Conservation (phyloP, 2,797 vertebrate genomes). For the Gobionotothen gibberifrons region DNA sequence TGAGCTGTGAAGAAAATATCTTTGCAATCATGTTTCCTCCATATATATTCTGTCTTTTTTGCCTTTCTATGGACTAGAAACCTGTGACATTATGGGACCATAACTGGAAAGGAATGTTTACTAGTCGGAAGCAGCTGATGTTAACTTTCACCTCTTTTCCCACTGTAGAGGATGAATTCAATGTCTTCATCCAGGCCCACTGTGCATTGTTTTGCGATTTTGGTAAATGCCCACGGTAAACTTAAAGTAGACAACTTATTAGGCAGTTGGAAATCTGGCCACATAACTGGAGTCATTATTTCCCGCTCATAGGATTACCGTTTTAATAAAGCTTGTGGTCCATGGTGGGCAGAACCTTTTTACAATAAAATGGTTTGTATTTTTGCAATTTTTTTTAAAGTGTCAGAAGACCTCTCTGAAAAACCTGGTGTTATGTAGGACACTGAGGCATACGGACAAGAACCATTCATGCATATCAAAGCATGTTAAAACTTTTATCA, state of each 20-base stretch:
- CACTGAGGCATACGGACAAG: constrained; percentile 56
- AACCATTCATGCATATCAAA: constrained; percentile 75
- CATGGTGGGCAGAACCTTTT: constrained; percentile 28
- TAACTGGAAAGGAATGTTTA: constrained; percentile 37
- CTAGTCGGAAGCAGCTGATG: constrained; percentile 19
- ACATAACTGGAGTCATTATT: constrained; percentile 52
- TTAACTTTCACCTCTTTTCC: constrained; percentile 10
- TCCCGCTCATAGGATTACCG: constrained; percentile 41
- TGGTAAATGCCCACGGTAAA: constrained; percentile 16
- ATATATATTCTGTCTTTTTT: constrained; percentile 17
- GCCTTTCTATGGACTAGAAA: background rate
- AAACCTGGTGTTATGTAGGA: constrained; percentile 26
- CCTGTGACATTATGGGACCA: constrained; percentile 17
- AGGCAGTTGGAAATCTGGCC: constrained; percentile 36
- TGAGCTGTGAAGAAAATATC: constrained; percentile 36
- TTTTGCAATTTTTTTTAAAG: background rate
- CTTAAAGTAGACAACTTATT: constrained; percentile 30
- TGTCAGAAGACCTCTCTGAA: constrained; percentile 29
- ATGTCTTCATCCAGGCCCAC: background rate
- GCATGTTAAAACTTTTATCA: constrained; percentile 74
- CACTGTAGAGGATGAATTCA: background rate
- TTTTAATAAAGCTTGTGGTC: constrained; percentile 54
- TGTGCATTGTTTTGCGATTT: background rate
- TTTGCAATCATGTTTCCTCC: constrained; percentile 8
- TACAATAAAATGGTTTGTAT: constrained; percentile 23